Percentiles rank a stretch among this genome's conserved stretches.
These are phyloP conservation scores for western clawed frog (Xenopus tropicalis) DNA, from an alignment of 2,113 vertebrate genomes.

Conservation along the genomic window UCB_Xtro_10.0 CM004446.2:133755501-133756000, in stretches of 20 bases:
- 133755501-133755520: background rate
- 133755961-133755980: background rate
- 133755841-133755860: constrained; percentile 5
- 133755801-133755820: background rate
- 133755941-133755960: constrained; percentile 4
- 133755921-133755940: constrained; percentile 1
- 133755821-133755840: background rate
- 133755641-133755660: background rate
- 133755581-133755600: constrained; percentile 19
- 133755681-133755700: constrained; percentile 9
- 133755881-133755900: constrained; percentile 22
- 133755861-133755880: background rate
- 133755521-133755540: background rate
- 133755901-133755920: constrained; percentile 14
- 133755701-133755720: background rate
- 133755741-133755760: constrained; percentile 7
- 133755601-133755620: constrained; percentile 11
- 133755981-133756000: constrained; percentile 4
- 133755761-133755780: background rate
- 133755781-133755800: constrained; percentile 1
- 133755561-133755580: constrained; percentile 7
- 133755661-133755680: constrained; percentile 24
- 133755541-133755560: constrained; percentile 8
- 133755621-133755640: background rate
- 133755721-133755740: background rate